Evolutionary conservation across 2,113 vertebrate genomes (phyloP).

Genomic region (Indri indri): DNA sequence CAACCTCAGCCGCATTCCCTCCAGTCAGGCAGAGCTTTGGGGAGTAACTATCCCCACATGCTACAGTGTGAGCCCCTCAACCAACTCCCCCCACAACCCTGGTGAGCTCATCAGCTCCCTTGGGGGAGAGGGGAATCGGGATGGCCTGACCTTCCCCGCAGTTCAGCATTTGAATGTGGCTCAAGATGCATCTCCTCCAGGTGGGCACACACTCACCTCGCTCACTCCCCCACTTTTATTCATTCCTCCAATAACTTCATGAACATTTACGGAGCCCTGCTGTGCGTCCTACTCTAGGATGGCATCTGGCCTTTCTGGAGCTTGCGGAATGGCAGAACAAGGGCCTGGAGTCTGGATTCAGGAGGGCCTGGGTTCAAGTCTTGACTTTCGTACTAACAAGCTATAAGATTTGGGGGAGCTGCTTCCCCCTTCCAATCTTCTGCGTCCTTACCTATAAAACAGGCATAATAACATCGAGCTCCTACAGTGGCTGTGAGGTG

Average conservation of each 20-base stretch:
- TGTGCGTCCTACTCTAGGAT: neutral
- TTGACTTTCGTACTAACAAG: neutral
- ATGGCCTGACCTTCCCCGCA: neutral
- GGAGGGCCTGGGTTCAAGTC: neutral
- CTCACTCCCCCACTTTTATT: neutral
- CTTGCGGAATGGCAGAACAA: neutral
- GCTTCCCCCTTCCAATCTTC: neutral
- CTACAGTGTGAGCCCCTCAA: neutral
- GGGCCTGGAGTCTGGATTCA: neutral
- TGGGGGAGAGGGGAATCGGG: accelerated
- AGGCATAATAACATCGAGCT: accelerated
- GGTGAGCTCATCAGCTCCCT: neutral
- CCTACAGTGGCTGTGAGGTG: neutral
- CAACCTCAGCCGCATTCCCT: neutral
- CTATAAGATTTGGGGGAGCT: neutral
- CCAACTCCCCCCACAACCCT: neutral
- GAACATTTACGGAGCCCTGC: neutral
- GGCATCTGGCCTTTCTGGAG: neutral
- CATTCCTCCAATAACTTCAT: neutral
- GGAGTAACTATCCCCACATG: neutral
- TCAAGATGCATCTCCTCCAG: neutral
- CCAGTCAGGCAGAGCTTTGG: neutral
- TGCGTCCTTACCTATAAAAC: neutral
- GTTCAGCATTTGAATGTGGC: neutral
- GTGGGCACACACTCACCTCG: neutral